Evolutionary conservation across 2,888 invertebrate genomes (phyloP).

Genomic region (Eupithecia vulgata): DNA sequence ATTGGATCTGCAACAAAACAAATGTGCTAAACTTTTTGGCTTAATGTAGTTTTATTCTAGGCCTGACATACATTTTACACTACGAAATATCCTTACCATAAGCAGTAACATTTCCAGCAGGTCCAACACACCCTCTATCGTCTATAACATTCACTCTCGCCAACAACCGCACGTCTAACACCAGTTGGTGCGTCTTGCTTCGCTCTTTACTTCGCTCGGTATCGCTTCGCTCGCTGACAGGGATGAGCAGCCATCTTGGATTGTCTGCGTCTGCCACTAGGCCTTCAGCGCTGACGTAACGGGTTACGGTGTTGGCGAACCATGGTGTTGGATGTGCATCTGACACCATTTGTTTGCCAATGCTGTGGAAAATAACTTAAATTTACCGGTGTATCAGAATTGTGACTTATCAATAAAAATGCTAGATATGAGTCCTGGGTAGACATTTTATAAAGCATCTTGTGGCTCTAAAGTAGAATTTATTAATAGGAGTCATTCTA

Average conservation of each 20-base stretch:
- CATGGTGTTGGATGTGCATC: constrained; percentile 70
- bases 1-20: constrained; percentile 63
- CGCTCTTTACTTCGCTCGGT: constrained; percentile 36
- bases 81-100: constrained; percentile 59
- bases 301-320: constrained; percentile 65
- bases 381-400: not conserved
- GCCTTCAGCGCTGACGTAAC: constrained; percentile 58
- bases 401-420: not conserved
- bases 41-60: no score
- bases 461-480: not conserved
- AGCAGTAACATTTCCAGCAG: constrained; percentile 70
- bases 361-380: constrained; percentile 52
- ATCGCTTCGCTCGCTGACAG: constrained; percentile 56
- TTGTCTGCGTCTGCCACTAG: constrained; percentile 59
- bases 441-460: not conserved
- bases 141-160: constrained; percentile 71
- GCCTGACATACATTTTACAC: not conserved
- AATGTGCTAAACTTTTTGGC: not conserved
- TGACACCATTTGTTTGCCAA: constrained; percentile 74
- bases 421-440: not conserved
- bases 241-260: constrained; percentile 58
- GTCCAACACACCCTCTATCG: constrained; percentile 70
- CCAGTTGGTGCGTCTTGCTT: constrained; percentile 39
- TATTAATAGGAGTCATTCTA: no score
- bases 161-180: constrained; percentile 64